These are phyloP conservation scores for Anoplophora glabripennis DNA, from an alignment of 1,140 invertebrate genomes.

Conservation along the genomic window DNA sequence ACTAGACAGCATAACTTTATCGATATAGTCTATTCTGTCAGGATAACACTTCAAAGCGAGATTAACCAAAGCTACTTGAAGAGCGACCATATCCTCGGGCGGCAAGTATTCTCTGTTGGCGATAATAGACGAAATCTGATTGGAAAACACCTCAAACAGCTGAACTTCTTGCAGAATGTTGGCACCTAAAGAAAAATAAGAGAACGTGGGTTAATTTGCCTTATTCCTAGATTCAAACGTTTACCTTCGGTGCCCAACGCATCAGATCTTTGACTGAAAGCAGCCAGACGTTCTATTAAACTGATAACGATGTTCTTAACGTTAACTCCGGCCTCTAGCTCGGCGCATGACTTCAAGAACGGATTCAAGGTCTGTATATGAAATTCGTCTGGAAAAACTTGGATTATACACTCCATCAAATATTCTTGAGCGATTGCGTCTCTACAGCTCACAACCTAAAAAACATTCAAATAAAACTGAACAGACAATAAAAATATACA, in stretches of 20 bases:
- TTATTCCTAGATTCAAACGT: not conserved
- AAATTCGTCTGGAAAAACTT: slow-evolving; percentile 99
- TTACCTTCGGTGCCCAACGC: slow-evolving; percentile 31
- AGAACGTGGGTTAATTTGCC: not conserved
- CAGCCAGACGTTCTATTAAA: slow-evolving; percentile 87
- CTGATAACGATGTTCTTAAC: slow-evolving; percentile 98
- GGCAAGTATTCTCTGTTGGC: slow-evolving; percentile 91
- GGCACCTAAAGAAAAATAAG: slow-evolving; percentile 21
- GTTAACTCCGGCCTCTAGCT: slow-evolving; percentile 92
- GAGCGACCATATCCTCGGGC: slow-evolving; percentile 90
- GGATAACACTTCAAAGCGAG: slow-evolving; percentile 96
- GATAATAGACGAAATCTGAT: slow-evolving; percentile 93
- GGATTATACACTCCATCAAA: slow-evolving; percentile 99
- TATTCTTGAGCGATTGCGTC: slow-evolving; percentile 99
- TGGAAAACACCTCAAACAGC: slow-evolving; percentile 98
- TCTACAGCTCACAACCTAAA: slow-evolving; percentile 90
- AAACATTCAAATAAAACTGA: too few relatives aligned
- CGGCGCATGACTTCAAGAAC: slow-evolving; percentile 95
- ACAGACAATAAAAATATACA: too few relatives aligned
- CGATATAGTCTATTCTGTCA: slow-evolving; percentile 90
- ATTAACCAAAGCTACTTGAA: slow-evolving; percentile 94
- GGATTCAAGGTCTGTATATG: slow-evolving; percentile 93
- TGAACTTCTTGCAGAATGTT: slow-evolving; percentile 67
- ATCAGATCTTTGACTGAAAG: slow-evolving; percentile 75
- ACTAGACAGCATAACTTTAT: slow-evolving; percentile 91